These are phyloP conservation scores for Otocyon megalotis DNA, from an alignment of 2,113 vertebrate genomes.

Conservation along the genomic window DNA sequence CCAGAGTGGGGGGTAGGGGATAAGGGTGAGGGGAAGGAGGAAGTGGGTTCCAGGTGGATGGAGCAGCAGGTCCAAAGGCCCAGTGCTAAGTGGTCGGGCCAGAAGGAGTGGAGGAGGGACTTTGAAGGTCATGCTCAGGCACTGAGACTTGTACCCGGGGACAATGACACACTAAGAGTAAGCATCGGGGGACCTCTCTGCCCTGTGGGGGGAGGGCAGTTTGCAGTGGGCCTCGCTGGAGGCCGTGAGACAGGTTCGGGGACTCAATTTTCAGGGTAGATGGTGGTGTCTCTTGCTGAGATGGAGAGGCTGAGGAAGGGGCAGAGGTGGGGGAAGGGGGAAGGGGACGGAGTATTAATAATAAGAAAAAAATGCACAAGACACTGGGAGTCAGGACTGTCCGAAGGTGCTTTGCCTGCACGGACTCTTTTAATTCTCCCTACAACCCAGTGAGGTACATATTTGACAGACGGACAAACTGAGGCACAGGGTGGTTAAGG, in stretches of 20 bases:
- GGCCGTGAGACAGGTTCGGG: fast-evolving
- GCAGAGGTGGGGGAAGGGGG: too few species aligned
- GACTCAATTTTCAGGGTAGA: background rate
- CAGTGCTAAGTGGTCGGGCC: fast-evolving
- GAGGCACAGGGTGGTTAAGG: background rate
- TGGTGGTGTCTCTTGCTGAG: background rate
- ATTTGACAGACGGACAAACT: background rate
- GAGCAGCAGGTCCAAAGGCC: background rate
- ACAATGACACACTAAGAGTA: too few species aligned
- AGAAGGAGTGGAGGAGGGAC: background rate
- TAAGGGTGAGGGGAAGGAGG: background rate
- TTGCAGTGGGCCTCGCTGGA: fast-evolving
- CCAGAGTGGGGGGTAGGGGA: fast-evolving
- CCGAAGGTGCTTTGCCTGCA: fast-evolving
- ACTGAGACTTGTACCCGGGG: background rate
- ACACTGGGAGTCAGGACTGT: background rate
- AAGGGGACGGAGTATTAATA: too few species aligned
- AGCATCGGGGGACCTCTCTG: background rate
- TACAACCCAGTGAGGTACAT: fast-evolving
- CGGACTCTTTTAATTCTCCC: background rate
- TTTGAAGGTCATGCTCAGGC: background rate
- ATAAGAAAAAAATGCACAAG: fast-evolving
- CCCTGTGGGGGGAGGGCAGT: background rate
- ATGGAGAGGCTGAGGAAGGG: background rate
- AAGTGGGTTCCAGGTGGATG: background rate